phyloP scores from a whole-genome alignment of 1,140 invertebrate genomes.

The Agrypnia vestita region DNA sequence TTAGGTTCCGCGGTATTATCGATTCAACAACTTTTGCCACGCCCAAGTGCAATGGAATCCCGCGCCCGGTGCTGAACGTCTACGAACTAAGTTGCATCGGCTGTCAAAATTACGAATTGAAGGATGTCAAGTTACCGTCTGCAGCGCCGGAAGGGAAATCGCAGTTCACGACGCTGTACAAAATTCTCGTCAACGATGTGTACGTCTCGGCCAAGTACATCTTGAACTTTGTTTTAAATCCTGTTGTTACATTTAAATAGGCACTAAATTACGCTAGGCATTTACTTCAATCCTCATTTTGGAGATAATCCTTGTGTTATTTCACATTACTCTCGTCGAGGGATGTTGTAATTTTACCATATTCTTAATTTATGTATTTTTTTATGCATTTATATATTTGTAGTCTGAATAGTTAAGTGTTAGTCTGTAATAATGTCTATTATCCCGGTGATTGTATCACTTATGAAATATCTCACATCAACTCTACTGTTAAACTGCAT shows the following conservation, averaged over 20 bases:
- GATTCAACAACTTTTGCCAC: slow-evolving; percentile 65
- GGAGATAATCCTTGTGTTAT: no score
- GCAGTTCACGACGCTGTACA: slow-evolving; percentile 66
- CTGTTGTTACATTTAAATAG: slow-evolving; percentile 82
- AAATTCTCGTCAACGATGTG: slow-evolving; percentile 75
- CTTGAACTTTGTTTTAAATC: slow-evolving; percentile 84
- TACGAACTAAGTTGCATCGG: slow-evolving; percentile 79
- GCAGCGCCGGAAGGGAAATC: slow-evolving; percentile 66
- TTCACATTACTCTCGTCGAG: no score
- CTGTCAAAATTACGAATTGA: slow-evolving; percentile 76
- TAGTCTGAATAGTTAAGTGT: no score
- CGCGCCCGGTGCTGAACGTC: slow-evolving; percentile 74
- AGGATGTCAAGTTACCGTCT: slow-evolving; percentile 69
- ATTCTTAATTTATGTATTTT: no score
- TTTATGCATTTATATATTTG: no score
- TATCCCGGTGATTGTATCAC: no score
- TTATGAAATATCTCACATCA: no score
- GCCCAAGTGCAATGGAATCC: slow-evolving; percentile 71
- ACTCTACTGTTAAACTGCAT: no score
- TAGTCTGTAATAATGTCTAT: no score
- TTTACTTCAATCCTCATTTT: no score
- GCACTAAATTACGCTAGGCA: no score
- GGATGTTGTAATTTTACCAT: no score
- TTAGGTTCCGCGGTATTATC: slow-evolving; percentile 80
- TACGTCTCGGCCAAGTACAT: slow-evolving; percentile 80